phyloP scores from a whole-genome alignment of 2,888 invertebrate genomes.

The Acheta domesticus region DNA sequence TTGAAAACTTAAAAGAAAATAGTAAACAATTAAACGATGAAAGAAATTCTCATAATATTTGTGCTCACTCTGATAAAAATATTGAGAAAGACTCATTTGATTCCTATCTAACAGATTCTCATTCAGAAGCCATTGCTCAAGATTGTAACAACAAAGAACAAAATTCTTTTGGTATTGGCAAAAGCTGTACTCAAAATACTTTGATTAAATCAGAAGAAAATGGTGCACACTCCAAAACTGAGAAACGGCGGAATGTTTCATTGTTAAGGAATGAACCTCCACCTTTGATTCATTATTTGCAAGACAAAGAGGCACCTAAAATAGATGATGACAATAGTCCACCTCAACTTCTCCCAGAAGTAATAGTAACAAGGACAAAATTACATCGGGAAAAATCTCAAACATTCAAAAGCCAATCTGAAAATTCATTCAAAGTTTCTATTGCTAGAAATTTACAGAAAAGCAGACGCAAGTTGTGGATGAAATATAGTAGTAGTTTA shows the following conservation, averaged over 20 bases:
- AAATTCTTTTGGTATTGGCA: too few species aligned
- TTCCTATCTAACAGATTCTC: too few species aligned
- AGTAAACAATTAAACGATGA: too few species aligned
- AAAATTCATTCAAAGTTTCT: background rate
- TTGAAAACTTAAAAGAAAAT: too few species aligned
- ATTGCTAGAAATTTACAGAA: background rate
- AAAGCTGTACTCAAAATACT: too few species aligned
- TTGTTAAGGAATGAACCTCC: slow-evolving; percentile 26
- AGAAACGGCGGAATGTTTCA: background rate
- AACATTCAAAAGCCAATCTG: background rate
- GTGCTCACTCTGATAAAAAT: too few species aligned
- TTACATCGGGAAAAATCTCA: background rate
- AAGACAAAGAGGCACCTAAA: slow-evolving; percentile 23
- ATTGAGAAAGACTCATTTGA: too few species aligned
- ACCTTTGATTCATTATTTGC: slow-evolving; percentile 29
- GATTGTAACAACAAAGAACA: too few species aligned
- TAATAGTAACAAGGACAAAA: slow-evolving; percentile 29
- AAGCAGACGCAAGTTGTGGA: background rate
- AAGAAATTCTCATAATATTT: too few species aligned
- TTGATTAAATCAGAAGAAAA: too few species aligned
- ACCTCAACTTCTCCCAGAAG: slow-evolving; percentile 32
- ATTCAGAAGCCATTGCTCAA: too few species aligned
- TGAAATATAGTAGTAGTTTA: slow-evolving; percentile 3
- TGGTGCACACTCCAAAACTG: background rate
- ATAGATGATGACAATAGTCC: slow-evolving; percentile 25